Evolutionary conservation across 1,140 invertebrate species (phyloP), one percentile per base, ranked within the genome.

Genomic region (Sycobia sp.): DNA sequence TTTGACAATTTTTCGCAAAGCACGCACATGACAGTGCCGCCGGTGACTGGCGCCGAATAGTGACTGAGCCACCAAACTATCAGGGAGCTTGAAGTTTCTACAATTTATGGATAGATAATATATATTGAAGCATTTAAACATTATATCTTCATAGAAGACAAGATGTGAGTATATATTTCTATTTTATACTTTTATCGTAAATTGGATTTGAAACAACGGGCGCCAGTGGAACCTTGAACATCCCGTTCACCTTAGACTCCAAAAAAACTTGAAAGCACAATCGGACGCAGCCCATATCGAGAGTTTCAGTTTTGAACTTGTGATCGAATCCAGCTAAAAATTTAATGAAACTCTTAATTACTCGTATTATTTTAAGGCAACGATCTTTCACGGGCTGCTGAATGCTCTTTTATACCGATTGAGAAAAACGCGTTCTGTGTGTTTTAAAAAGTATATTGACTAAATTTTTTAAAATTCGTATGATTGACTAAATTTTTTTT

Each of bases 181-280:
- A 7, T 27, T 49, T 32, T 84, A 80, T 84, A 91, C 90, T 98
- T 87, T 97, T 97, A 78, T 98, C 95, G 83, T 90, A 96, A 71
- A 98, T 97, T 13, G 91, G 86, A 65, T 97, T 92, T 0, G 94
- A 96, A 8, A 96, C 92, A 9, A 96, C 87, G 0, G 96, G 91
- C 34, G 84, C 80, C n/a, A 98, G 77, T 2, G 91, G 88, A 32
- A 89, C 82, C 18, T 89, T 91, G 69, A 93, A 93, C 14, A 11
- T 89, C 38, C 90, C 90, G 57, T 86, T 84, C 41, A 87, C 84
- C 50, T 87, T 85, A 43, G 89, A 89, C 76, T 92, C 87, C 36
- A 97, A 77, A 76, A 96, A 97, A 36, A 94, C 94, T 91, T 98
- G 95, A 82, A 98, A 98, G 83, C 94, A 97, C 20, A 98, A 85